phyloP scores from a whole-genome alignment of 1,140 invertebrate species.

The Samia ricini region DNA sequence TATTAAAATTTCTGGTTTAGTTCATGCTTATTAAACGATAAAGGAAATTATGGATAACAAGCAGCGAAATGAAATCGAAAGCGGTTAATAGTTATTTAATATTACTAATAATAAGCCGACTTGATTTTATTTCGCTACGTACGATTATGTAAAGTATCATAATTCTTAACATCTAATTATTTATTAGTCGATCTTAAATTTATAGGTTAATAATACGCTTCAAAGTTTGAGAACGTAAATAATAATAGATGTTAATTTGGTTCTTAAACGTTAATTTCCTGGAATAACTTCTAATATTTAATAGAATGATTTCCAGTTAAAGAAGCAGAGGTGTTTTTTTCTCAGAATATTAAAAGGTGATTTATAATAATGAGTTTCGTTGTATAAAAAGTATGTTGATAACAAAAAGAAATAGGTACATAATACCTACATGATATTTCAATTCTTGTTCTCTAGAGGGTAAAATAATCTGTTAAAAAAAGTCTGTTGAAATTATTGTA shows the following conservation, averaged over 20 bases:
- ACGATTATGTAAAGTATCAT: constrained; percentile 15
- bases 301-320: background rate
- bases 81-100: background rate
- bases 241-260: constrained; percentile 1
- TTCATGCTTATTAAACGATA: background rate
- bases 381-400: background rate
- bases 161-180: constrained; percentile 26
- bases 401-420: background rate
- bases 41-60: background rate
- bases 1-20: background rate
- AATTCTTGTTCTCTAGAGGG: too few species aligned
- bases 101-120: background rate
- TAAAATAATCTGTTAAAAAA: too few species aligned
- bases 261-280: background rate
- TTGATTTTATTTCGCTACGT: background rate
- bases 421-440: too few species aligned
- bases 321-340: background rate
- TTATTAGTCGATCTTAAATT: constrained; percentile 27
- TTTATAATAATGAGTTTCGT: background rate
- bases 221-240: background rate
- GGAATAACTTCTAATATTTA: background rate
- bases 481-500: too few species aligned
- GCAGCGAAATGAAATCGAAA: background rate
- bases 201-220: constrained; percentile 36
- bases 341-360: background rate